Base-by-base conservation (phyloP, 2,113 vertebrate species). In the Syrmaticus mikado region DNA sequence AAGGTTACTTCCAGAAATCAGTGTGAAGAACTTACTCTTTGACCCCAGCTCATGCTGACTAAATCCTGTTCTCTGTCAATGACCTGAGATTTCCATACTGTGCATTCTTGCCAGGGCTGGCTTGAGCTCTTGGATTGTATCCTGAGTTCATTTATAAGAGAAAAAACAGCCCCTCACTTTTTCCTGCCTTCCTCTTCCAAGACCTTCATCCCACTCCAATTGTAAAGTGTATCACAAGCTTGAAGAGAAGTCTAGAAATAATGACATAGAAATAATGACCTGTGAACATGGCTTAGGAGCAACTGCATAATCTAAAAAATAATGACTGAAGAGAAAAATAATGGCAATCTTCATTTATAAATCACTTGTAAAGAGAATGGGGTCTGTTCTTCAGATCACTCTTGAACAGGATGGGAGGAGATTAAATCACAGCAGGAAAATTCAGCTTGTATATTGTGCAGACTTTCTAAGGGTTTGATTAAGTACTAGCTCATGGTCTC, bases 391-490 rank as follows among this genome's bases (percentile, higher is more conserved):
- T 82, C 1, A 20, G 53, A 87, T 55, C 46, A 34, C 22, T 38
- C 11, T 85, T 87, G 53, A 48, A 76, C 10, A 52, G 71, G 34
- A 58, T 70, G 8, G 32, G 62, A 78, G 67, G 67, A 91, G 32
- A 93, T 57, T 76, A 80, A 89, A 75, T 20, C 55, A 66, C n/a
- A 62, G 53, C 10, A 83, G 79, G 34, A 95, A 93, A 87, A 93
- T 66, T 65, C 30, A 85, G 0, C 53, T 90, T 72, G 22, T 61
- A 70, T 85, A 61, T 52, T 68, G 45, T 46, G 32, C 66, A 91
- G 78, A 72, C 8, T 75, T 82, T 65, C 13, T 46, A 87, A 46
- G 3, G 21, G 22, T 92, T 77, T 72, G 53, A 75, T 89, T 61
- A 85, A 79, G 6, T 20, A 7, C 28, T 92, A 43, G 4, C 3